Conservation (phyloP, 1,140 invertebrate genomes). For the Xylocopa sonorina region DNA sequence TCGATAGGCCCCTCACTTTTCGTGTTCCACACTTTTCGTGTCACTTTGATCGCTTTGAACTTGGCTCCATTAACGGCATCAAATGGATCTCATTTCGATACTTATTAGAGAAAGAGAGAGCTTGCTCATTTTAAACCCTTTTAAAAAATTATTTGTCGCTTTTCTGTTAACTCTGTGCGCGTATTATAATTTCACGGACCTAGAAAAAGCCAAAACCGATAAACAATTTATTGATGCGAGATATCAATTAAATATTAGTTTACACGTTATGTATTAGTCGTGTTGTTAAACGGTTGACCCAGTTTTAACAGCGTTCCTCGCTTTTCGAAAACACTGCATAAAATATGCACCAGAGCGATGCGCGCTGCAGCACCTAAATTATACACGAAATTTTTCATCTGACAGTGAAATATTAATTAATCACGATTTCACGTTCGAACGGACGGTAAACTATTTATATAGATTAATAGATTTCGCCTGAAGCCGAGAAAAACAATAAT, state of each 20-base stretch:
- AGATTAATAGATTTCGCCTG: neutral
- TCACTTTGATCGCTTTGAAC: slow-evolving; percentile 45
- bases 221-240: neutral
- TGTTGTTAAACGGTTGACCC: too few species aligned
- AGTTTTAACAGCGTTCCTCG: neutral
- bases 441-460: neutral
- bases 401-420: neutral
- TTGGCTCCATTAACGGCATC: slow-evolving; percentile 19
- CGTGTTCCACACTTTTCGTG: slow-evolving; percentile 2
- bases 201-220: neutral
- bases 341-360: neutral
- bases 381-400: neutral
- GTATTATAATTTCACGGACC: neutral
- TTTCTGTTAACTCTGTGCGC: neutral
- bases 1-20: slow-evolving; percentile 22
- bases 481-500: slow-evolving; percentile 2
- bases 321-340: neutral
- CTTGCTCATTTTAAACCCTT: slow-evolving; percentile 18
- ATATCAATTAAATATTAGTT: too few species aligned
- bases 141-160: slow-evolving; percentile 31
- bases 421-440: neutral
- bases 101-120: too few species aligned
- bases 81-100: slow-evolving; percentile 42
- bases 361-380: neutral
- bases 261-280: too few species aligned